Conservation (phyloP, 2,888 invertebrate genomes). For the Ditylenchus weischeri region DNA sequence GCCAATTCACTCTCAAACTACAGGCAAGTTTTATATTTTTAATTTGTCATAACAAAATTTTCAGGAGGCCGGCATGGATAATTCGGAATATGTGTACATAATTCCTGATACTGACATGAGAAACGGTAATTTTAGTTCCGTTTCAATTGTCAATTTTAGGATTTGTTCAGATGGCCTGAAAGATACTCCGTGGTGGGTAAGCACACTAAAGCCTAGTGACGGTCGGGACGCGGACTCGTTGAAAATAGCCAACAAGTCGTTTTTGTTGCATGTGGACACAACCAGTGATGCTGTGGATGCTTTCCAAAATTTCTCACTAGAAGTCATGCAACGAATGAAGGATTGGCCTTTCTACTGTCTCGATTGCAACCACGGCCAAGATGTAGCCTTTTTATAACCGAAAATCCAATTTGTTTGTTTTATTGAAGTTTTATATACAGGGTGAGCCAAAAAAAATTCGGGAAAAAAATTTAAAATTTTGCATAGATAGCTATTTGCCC, state of each 20-base stretch:
- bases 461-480: too few species aligned
- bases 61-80: constrained; percentile 1
- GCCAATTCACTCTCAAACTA: constrained; percentile 30
- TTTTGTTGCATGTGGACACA: constrained; percentile 21
- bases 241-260: constrained; percentile 19
- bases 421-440: too few species aligned
- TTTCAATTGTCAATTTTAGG: neutral
- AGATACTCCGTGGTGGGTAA: constrained; percentile 28
- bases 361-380: constrained; percentile 20
- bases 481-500: too few species aligned
- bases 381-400: neutral
- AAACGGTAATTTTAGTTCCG: constrained; percentile 16
- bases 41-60: neutral
- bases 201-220: constrained; percentile 19
- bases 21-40: neutral
- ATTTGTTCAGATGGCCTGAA: constrained; percentile 11
- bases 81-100: neutral
- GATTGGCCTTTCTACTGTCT: constrained; percentile 32
- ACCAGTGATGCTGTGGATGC: constrained; percentile 14
- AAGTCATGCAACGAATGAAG: constrained; percentile 22
- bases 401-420: too few species aligned
- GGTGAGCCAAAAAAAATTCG: too few species aligned
- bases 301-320: constrained; percentile 15
- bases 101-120: constrained; percentile 21
- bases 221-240: constrained; percentile 28